These are phyloP conservation scores for Embidobia sp. DNA, from an alignment of 2,888 invertebrate species.

Conservation along the genomic window DNA sequence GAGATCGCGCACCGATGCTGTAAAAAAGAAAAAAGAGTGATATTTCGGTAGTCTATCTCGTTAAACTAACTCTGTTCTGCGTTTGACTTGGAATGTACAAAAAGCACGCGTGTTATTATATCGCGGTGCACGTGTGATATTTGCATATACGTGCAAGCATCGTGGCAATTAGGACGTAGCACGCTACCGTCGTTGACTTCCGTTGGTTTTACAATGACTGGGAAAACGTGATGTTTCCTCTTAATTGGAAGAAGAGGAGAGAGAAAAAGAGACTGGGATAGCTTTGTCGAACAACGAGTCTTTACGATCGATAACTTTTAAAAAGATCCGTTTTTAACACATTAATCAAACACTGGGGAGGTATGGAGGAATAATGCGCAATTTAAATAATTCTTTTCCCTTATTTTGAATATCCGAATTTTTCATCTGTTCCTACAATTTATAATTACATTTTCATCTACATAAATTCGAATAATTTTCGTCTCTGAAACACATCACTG, in stretches of 20 bases:
- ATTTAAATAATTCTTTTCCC: constrained; percentile 49
- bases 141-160: constrained; percentile 67
- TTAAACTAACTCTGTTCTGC: constrained; percentile 62
- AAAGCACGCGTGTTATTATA: constrained; percentile 65
- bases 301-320: constrained; percentile 22
- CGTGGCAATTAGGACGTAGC: constrained; percentile 63
- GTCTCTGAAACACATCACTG: not conserved
- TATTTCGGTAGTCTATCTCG: constrained; percentile 59
- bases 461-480: constrained; percentile 21
- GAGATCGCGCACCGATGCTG: constrained; percentile 19
- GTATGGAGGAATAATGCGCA: constrained; percentile 60
- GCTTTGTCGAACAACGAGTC: constrained; percentile 28
- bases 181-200: constrained; percentile 51
- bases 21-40: constrained; percentile 19
- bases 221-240: constrained; percentile 65
- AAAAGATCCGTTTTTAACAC: too few relatives aligned
- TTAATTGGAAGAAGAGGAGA: constrained; percentile 63
- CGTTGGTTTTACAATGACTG: constrained; percentile 53
- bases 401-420: constrained; percentile 22
- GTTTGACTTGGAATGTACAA: constrained; percentile 68
- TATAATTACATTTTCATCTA: constrained; percentile 20
- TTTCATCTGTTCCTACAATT: constrained; percentile 24
- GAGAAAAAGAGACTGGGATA: constrained; percentile 25
- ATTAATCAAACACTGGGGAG: too few relatives aligned
- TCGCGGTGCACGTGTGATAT: constrained; percentile 66